A percentile compares a stretch with the other conserved stretches of the same genome.
Evolutionary conservation across 2,888 invertebrate species (phyloP).

Genomic region (Acrobeloides nanus): DNA sequence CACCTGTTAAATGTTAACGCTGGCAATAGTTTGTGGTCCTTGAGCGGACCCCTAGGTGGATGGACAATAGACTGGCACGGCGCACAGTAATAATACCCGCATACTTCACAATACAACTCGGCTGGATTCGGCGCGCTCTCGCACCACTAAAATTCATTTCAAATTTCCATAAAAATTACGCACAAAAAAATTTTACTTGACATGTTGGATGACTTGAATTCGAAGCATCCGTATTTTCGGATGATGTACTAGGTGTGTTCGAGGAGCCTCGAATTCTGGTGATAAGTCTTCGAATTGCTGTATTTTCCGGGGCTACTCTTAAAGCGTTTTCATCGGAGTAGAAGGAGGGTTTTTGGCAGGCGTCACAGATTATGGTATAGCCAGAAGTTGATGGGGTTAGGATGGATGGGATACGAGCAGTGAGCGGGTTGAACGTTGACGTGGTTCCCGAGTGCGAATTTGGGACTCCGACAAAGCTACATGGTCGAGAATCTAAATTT

Average conservation of each 20-base stretch:
- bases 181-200: not conserved
- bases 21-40: slow-evolving; percentile 70
- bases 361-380: slow-evolving; percentile 37
- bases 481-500: slow-evolving; percentile 26
- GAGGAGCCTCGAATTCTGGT: slow-evolving; percentile 8
- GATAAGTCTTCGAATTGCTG: slow-evolving; percentile 30
- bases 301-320: slow-evolving; percentile 30
- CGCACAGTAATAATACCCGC: slow-evolving; percentile 83
- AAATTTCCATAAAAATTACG: not conserved
- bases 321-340: slow-evolving; percentile 78
- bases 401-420: slow-evolving; percentile 31
- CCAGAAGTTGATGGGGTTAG: slow-evolving; percentile 41
- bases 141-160: slow-evolving; percentile 69
- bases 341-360: slow-evolving; percentile 79
- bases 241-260: too few species aligned
- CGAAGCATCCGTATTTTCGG: slow-evolving; percentile 1
- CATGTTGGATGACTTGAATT: slow-evolving; percentile 1
- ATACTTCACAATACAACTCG: slow-evolving; percentile 77
- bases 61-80: slow-evolving; percentile 84
- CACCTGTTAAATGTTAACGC: too few species aligned
- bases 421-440: slow-evolving; percentile 2
- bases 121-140: slow-evolving; percentile 63
- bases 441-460: slow-evolving; percentile 4
- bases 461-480: slow-evolving; percentile 22
- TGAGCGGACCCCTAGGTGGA: slow-evolving; percentile 82